Percentiles rank a stretch among this genome's conserved stretches.
Conservation (phyloP, 2,888 invertebrate genomes). For the Ferrisia virgata region DNA sequence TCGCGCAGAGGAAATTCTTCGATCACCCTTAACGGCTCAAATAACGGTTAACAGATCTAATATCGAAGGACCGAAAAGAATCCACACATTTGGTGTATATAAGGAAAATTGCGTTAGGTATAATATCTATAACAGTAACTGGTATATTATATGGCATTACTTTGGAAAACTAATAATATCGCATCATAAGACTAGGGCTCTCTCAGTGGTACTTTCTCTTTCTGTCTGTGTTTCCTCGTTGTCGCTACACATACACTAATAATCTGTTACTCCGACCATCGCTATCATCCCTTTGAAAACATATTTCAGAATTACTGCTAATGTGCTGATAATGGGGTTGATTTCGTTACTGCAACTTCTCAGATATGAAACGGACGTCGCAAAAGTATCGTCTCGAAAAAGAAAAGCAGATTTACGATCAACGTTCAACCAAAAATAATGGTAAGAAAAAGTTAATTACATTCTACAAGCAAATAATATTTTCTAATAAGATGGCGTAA, state of each 20-base stretch:
- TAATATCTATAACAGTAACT: constrained; percentile 44
- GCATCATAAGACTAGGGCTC: constrained; percentile 35
- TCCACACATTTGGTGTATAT: constrained; percentile 29
- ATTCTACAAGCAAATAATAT: constrained; percentile 38
- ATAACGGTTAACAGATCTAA: constrained; percentile 27
- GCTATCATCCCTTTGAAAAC: constrained; percentile 46
- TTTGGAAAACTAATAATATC: constrained; percentile 44
- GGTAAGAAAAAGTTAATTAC: constrained; percentile 42
- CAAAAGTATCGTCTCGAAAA: constrained; percentile 44
- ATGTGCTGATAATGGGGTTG: constrained; percentile 47
- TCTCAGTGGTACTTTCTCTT: constrained; percentile 32
- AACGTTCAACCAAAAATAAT: constrained; percentile 12
- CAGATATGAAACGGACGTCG: constrained; percentile 45
- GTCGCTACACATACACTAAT: constrained; percentile 38
- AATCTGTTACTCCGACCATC: constrained; percentile 40
- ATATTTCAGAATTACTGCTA: constrained; percentile 47
- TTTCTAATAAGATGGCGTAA: constrained; percentile 32
- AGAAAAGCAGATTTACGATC: constrained; percentile 45
- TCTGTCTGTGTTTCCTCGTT: constrained; percentile 19
- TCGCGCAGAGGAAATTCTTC: not conserved
- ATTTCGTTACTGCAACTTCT: constrained; percentile 45
- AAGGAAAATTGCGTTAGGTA: constrained; percentile 42
- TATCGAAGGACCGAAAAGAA: constrained; percentile 21
- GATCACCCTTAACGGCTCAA: constrained; percentile 4
- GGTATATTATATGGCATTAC: constrained; percentile 44